Evolutionary conservation across 2,797 vertebrate species (phyloP).

Genomic region (Microchirus variegatus): DNA sequence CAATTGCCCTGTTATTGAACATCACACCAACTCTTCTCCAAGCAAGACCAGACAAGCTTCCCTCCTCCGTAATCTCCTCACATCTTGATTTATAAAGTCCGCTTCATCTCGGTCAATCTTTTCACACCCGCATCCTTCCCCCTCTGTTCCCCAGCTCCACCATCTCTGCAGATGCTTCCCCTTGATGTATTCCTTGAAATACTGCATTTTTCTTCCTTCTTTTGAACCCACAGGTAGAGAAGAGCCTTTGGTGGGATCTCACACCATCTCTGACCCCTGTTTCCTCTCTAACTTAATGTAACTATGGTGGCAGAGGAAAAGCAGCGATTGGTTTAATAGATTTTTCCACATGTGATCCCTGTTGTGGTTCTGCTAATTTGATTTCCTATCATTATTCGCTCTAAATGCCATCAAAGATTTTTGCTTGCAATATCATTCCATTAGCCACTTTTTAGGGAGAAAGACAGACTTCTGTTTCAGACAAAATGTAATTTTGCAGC

Average conservation of each 20-base stretch:
- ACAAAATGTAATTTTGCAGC: background rate
- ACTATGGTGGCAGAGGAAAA: background rate
- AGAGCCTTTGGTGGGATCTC: constrained; percentile 38
- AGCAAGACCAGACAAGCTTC: constrained; percentile 59
- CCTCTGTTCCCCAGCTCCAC: constrained; percentile 35
- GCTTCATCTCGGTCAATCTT: constrained; percentile 67
- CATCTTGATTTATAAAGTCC: constrained; percentile 68
- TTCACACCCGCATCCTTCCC: constrained; percentile 50
- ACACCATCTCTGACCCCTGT: constrained; percentile 15
- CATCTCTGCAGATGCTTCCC: constrained; percentile 39
- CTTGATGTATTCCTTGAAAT: constrained; percentile 59
- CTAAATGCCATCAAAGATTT: too few relatives aligned
- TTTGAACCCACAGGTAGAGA: constrained; percentile 47
- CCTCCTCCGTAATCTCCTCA: constrained; percentile 68
- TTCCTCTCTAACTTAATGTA: constrained; percentile 23
- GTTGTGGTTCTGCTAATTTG: background rate
- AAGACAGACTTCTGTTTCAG: background rate
- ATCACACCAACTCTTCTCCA: constrained; percentile 37
- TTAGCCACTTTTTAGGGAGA: background rate
- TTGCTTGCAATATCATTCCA: too few relatives aligned
- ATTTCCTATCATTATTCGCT: too few relatives aligned
- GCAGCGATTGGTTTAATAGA: background rate
- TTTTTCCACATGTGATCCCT: background rate
- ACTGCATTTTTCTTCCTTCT: constrained; percentile 35
- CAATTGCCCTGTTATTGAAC: constrained; percentile 57